A percentile compares a stretch with the other conserved stretches of the same genome.
These are phyloP conservation scores for Atlantisia rogersi DNA, from an alignment of 2,113 vertebrate species.

Conservation along the genomic window DNA sequence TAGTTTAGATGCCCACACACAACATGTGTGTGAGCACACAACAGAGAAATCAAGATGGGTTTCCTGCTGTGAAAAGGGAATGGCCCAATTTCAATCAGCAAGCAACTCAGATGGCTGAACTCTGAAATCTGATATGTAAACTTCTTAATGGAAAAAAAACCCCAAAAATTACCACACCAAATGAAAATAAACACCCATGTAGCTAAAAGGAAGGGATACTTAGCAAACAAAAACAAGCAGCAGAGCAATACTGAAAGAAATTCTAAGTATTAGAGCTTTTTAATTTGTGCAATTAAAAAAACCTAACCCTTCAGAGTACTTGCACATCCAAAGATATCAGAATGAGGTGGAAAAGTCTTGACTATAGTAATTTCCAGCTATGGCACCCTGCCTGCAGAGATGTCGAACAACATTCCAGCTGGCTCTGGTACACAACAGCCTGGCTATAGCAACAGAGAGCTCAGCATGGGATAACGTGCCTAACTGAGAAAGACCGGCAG, in stretches of 20 bases:
- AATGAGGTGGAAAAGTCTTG: not conserved
- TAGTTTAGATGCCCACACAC: not conserved
- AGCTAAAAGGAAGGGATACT: not conserved
- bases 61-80: not conserved
- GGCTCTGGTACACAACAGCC: not conserved
- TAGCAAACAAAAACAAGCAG: not conserved
- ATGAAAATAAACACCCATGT: not conserved
- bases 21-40: not conserved
- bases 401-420: not conserved
- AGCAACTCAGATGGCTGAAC: not conserved
- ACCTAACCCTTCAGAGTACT: not conserved
- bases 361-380: not conserved
- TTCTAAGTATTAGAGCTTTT: not conserved
- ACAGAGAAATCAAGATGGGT: not conserved
- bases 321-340: not conserved
- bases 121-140: not conserved
- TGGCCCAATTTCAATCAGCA: not conserved
- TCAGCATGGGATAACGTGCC: rapidly evolving
- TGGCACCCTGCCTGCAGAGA: not conserved
- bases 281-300: not conserved
- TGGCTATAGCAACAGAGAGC: not conserved
- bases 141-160: not conserved
- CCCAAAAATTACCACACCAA: not conserved
- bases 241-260: not conserved
- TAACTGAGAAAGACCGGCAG: not conserved